Evolutionary conservation across 1,140 invertebrate genomes (phyloP), one percentile per base, ranked within the genome.

Genomic region (Ylistrum balloti): DNA sequence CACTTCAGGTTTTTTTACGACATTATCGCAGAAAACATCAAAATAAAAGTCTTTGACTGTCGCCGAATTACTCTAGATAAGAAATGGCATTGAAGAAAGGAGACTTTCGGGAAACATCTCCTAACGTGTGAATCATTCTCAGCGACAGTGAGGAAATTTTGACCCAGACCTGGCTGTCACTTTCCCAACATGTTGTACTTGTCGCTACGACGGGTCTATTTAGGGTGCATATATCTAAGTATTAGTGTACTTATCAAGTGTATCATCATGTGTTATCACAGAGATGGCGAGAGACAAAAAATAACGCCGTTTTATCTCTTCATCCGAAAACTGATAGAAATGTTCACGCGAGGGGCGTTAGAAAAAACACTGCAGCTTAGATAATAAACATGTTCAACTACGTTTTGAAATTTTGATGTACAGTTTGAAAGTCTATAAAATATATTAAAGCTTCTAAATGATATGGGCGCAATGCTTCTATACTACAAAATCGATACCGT

Each of bases 391-490:
- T n/a, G 22, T 74, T 74, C 22, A 74, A 74, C 5, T 45, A 74
- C 56, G 56, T 74, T 74, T 74, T 74, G 56, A 74, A 74, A 74
- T 28, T 74, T 74, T 74, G 56, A 74, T 74, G 22, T 74, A 74
- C 13, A n/a, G 56, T 74, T 74, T 2, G 56, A 28, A 74, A 74
- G 56, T n/a, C 56, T 74, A 74, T 74, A 74, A 74, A 74, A 74
- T 74, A 17, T 74, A n/a, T 28, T n/a, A 74, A 74, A 74, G 1
- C 17, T 74, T 74, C 11, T 28, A 74, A 74, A 74, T 74, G 9
- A 74, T 17, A 74, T 74, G n/a, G 56, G 22, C 22, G 56, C 56
- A 74, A 0, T 74, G n/a, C 56, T n/a, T n/a, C 56, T 74, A 74
- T n/a, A 74, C 56, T 22, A 74, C 56, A 74, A 74, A 74, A 74